phyloP scores from a whole-genome alignment of 2,888 invertebrate genomes.

The Invenusta paracnida region DNA sequence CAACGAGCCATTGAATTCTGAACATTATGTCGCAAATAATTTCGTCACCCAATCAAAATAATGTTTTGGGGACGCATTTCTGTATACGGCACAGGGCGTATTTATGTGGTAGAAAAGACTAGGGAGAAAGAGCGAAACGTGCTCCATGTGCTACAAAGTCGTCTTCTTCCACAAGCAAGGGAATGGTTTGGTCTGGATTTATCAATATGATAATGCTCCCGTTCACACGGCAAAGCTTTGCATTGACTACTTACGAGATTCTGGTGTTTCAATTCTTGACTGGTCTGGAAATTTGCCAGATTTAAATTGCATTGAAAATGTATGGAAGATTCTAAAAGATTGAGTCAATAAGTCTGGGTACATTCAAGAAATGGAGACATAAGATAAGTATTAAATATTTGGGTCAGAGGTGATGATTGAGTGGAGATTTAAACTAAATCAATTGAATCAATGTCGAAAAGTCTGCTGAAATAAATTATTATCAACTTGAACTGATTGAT shows the following conservation, averaged over 20 bases:
- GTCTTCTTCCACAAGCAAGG: background rate
- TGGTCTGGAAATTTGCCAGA: background rate
- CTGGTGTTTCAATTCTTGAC: background rate
- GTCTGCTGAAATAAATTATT: background rate
- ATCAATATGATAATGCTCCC: background rate
- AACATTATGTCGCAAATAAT: background rate
- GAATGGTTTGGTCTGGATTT: background rate
- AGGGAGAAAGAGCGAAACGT: background rate
- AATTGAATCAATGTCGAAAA: background rate
- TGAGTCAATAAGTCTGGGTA: background rate
- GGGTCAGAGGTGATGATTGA: background rate
- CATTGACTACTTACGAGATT: background rate
- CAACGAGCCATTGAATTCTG: background rate
- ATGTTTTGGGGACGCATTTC: background rate
- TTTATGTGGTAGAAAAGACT: background rate
- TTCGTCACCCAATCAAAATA: background rate
- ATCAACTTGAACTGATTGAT: background rate
- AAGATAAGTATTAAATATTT: background rate
- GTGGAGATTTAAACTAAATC: background rate
- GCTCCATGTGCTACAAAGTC: background rate
- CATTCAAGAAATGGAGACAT: background rate
- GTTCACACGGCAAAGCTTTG: background rate
- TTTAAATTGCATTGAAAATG: conserved; percentile 44
- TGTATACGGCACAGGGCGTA: background rate
- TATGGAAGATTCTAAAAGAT: conserved; percentile 57